Percentiles rank a stretch among this genome's conserved stretches.
These are phyloP conservation scores for Clangula hyemalis DNA, from an alignment of 2,797 vertebrate species.

Conservation along the genomic window DNA sequence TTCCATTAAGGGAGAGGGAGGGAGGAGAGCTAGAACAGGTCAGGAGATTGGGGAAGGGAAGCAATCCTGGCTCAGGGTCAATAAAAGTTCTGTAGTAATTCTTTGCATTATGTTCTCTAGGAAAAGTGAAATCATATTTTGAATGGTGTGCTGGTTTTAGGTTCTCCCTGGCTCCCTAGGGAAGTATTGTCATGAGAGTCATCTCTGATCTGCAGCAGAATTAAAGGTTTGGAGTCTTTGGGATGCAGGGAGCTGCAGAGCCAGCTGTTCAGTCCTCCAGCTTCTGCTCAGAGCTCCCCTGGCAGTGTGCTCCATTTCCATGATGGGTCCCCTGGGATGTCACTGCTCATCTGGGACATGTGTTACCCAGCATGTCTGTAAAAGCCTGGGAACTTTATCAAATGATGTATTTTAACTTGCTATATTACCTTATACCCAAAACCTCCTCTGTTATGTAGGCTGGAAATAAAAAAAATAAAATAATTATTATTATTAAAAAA, in stretches of 20 bases:
- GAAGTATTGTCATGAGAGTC: neutral
- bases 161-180: neutral
- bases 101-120: neutral
- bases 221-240: neutral
- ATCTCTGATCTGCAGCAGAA: neutral
- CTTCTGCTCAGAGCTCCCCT: neutral
- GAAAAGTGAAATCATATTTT: neutral
- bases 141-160: neutral
- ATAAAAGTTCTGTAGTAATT: neutral
- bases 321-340: neutral
- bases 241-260: neutral
- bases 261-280: neutral
- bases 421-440: neutral
- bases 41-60: neutral
- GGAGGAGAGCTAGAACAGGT: neutral
- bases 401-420: neutral
- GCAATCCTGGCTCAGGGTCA: neutral
- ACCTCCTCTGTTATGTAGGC: neutral
- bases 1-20: neutral
- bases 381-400: neutral
- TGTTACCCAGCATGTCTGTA: neutral
- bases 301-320: neutral
- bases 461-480: neutral
- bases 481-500: neutral
- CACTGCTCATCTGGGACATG: neutral